Evolutionary conservation across 2,113 vertebrate genomes (phyloP).

Genomic region (Semicossyphus pulcher): DNA sequence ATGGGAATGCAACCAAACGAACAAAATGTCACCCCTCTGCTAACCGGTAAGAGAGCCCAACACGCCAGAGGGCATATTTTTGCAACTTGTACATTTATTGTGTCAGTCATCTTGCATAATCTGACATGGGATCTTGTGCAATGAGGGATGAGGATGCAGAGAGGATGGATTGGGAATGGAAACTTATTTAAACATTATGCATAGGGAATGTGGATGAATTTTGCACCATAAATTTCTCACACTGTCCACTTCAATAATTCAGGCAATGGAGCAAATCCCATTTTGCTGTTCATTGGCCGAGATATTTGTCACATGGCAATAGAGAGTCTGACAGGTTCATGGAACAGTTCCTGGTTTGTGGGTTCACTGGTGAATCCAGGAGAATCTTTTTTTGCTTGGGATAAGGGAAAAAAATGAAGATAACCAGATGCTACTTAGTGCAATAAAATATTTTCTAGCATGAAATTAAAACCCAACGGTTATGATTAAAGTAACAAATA

Average conservation of each 20-base stretch:
- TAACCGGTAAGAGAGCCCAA: background rate
- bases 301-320: conserved; percentile 75
- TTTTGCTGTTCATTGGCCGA: conserved; percentile 63
- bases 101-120: conserved; percentile 45
- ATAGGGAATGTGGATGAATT: conserved; percentile 61
- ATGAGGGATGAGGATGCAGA: conserved; percentile 18
- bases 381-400: background rate
- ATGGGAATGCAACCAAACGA: conserved; percentile 3
- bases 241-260: conserved; percentile 79
- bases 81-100: conserved; percentile 39
- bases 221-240: conserved; percentile 62
- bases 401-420: conserved; percentile 8
- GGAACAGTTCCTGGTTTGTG: conserved; percentile 22
- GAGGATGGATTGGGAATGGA: conserved; percentile 26
- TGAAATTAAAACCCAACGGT: no score
- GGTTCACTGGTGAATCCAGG: conserved; percentile 20
- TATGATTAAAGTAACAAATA: no score
- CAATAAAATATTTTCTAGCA: conserved; percentile 11
- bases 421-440: background rate
- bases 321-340: conserved; percentile 63
- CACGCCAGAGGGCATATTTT: conserved; percentile 13
- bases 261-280: conserved; percentile 65
- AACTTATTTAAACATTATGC: conserved; percentile 60
- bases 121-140: conserved; percentile 26
- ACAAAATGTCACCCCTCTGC: conserved; percentile 32